phyloP scores from a whole-genome alignment of 2,888 invertebrate species.

The Pachliopta kotzebuea region DNA sequence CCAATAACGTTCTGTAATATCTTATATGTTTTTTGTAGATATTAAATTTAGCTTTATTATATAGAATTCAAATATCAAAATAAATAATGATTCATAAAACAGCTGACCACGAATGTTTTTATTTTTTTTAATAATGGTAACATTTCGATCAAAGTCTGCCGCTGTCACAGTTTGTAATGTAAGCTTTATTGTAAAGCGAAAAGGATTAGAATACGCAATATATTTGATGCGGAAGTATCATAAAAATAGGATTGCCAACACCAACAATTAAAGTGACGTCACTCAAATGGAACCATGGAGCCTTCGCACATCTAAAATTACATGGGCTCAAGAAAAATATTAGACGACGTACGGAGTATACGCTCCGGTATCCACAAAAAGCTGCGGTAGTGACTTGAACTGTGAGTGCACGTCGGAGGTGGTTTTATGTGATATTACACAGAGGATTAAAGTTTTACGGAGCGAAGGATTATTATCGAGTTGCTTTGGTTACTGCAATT shows the following conservation, averaged over 20 bases:
- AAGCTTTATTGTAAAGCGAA: constrained; percentile 45
- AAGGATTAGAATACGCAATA: constrained; percentile 53
- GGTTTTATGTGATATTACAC: constrained; percentile 19
- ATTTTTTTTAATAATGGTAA: constrained; percentile 46
- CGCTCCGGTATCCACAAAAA: constrained; percentile 51
- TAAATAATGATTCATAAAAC: background rate
- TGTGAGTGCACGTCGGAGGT: constrained; percentile 39
- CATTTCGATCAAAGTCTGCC: constrained; percentile 44
- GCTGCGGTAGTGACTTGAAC: constrained; percentile 54
- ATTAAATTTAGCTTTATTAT: background rate
- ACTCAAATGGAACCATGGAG: constrained; percentile 61
- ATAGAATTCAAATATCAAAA: background rate
- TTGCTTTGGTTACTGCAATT: constrained; percentile 61
- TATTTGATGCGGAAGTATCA: constrained; percentile 65
- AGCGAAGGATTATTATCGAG: constrained; percentile 37
- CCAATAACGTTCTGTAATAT: background rate
- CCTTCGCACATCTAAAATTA: constrained; percentile 67
- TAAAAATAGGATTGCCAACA: constrained; percentile 80
- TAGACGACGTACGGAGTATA: constrained; percentile 55
- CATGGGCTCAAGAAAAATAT: constrained; percentile 64
- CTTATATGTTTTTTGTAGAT: no score
- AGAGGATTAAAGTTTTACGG: constrained; percentile 19
- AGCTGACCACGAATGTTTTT: constrained; percentile 28
- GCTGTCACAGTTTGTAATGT: constrained; percentile 51
- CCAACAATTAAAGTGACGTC: constrained; percentile 79